Evolutionary conservation across 2,888 invertebrate species (phyloP).

Genomic region (Trimorus sp.): DNA sequence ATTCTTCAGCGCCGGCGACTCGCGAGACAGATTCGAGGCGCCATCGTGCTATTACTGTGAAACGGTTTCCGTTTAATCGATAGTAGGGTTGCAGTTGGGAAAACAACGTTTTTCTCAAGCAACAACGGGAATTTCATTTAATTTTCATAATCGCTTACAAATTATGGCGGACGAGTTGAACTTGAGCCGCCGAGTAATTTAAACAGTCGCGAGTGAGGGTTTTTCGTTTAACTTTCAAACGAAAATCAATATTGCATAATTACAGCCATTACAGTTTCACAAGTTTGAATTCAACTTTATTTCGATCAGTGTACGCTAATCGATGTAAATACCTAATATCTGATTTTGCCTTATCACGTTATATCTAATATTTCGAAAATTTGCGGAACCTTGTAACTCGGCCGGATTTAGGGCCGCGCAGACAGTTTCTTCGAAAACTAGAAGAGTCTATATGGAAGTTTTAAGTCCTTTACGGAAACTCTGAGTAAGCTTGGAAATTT

Average conservation of each 20-base stretch:
- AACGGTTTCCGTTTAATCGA: conserved; percentile 15
- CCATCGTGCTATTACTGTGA: conserved; percentile 12
- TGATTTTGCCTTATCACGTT: conserved; percentile 12
- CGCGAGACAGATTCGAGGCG: conserved; percentile 37
- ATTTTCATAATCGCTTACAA: no score
- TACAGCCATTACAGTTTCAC: no score
- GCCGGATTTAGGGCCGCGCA: conserved; percentile 37
- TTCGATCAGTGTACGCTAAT: neutral
- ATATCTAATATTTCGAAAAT: conserved; percentile 47
- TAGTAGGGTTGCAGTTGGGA: neutral
- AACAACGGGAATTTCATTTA: no score
- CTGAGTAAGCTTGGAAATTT: conserved; percentile 60
- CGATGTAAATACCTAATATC: conserved; percentile 11
- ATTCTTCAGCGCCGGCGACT: conserved; percentile 7
- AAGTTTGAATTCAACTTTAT: no score
- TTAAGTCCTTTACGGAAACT: conserved; percentile 60
- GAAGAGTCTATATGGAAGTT: conserved; percentile 56
- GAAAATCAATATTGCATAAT: no score
- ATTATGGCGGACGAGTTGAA: no score
- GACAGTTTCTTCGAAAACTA: conserved; percentile 34
- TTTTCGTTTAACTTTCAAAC: no score
- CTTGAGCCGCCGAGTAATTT: no score
- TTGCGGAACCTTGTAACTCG: conserved; percentile 33
- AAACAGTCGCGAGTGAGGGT: no score
- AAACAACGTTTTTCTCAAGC: no score